Base-by-base conservation (phyloP, 1,140 invertebrate genomes). In the Camponotus pennsylvanicus region DNA sequence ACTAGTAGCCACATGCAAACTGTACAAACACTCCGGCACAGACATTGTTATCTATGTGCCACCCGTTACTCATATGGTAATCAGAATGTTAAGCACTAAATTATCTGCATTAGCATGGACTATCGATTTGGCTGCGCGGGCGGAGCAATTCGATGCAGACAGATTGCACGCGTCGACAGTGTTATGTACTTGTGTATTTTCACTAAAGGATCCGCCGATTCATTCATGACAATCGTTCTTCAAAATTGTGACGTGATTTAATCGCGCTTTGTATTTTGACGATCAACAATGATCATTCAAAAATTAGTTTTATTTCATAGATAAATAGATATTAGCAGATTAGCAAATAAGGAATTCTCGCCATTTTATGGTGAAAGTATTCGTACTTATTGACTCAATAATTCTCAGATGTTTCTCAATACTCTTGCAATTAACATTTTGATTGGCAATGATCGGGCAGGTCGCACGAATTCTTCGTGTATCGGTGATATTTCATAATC, bases 31-130 rank as follows among this genome's bases (percentile, higher is more conserved):
- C 49, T 21, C 70, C 76, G 45, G 55, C 70, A 61, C 61, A 77
- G 55, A 63, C 59, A 89, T 88, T 79, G 85, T 89, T 89, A 89
- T 89, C 84, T 88, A 79, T 70, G 59, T 86, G 79, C 88, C 84
- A 89, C 42, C 87, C 88, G 88, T 89, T 89, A 89, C 79, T 89
- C 88, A 86, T 88, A 89, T 89, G 88, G 87, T 89, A 89, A 89
- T 89, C 88, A 89, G 88, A 89, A 84, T 89, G 87, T 89, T 89
- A 85, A 89, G 88, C 88, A 86, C 88, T 89, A 89, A 89, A 89
- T 89, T 89, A 89, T 88, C 88, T 86, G 87, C 88, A 89, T 89
- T 89, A 89, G 83, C 78, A 77, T 37, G 84, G 67, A 89, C 88
- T 89, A 89, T 89, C 88, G 86, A 90, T 90, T 88, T 73, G 73